These are phyloP conservation scores for Gonocerus acuteangulatus DNA, from an alignment of 2,888 invertebrate species.

Conservation along the genomic window DNA sequence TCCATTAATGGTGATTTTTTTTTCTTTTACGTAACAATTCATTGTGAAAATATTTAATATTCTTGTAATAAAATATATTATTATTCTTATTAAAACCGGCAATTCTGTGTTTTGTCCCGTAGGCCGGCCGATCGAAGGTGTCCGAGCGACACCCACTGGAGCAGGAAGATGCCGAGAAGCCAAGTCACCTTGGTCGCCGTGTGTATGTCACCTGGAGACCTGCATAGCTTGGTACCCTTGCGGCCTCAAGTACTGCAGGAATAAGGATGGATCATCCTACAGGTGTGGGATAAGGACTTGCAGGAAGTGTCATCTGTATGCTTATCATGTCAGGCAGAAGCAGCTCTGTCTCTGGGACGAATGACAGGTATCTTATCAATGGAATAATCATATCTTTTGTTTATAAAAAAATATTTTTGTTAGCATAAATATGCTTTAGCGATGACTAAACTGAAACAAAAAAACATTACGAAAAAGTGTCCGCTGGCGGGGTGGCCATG, in stretches of 20 bases:
- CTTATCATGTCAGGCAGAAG: slow-evolving; percentile 75
- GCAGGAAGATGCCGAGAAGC: slow-evolving; percentile 55
- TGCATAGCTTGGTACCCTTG: slow-evolving; percentile 96
- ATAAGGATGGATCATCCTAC: slow-evolving; percentile 51
- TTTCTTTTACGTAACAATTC: too few relatives aligned
- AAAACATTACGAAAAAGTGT: too few relatives aligned
- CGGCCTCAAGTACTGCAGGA: slow-evolving; percentile 88
- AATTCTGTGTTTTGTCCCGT: too few relatives aligned
- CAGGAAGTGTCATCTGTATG: slow-evolving; percentile 78
- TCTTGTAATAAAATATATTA: too few relatives aligned
- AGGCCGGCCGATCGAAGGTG: slow-evolving; percentile 9
- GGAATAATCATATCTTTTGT: not conserved
- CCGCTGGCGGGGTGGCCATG: too few relatives aligned
- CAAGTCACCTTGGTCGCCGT: slow-evolving; percentile 62
- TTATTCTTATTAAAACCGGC: too few relatives aligned
- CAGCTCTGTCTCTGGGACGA: slow-evolving; percentile 75
- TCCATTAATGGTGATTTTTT: too few relatives aligned
- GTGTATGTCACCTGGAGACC: slow-evolving; percentile 76
- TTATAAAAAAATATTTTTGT: not conserved
- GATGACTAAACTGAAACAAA: too few relatives aligned
- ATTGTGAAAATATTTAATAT: too few relatives aligned
- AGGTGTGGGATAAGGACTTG: slow-evolving; percentile 95
- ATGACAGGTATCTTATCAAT: slow-evolving; percentile 48
- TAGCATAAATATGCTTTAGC: too few relatives aligned
- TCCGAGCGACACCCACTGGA: slow-evolving; percentile 51